Base-by-base conservation (phyloP, 2,113 vertebrate genomes). In the Regulus satrapa region DNA sequence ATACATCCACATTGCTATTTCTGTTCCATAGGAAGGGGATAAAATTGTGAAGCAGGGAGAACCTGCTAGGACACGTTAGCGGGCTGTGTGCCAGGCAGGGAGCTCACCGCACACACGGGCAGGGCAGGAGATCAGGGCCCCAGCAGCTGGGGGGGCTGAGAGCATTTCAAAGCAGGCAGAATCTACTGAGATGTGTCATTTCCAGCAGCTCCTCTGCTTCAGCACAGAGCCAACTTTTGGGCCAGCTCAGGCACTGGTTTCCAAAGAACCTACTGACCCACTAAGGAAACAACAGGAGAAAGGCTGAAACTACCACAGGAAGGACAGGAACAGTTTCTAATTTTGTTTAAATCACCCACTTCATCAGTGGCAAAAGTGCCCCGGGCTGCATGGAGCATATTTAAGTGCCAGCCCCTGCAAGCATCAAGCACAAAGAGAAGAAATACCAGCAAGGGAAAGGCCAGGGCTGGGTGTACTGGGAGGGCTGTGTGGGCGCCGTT, bases 401-500 rank as follows among this genome's bases (percentile, higher is more conserved):
- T 82, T 46, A 64, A 55, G 41, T 49, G 58, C 58, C 77, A 54
- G 81, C 29, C 76, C 69, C 56, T 1, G 0, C 46, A 66, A 59
- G 72, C n/a, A n/a, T 52, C 83, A 61, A 73, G 49, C 15, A 31
- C 14, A 46, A 26, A 74, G 25, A 82, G 14, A 62, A 26, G 34
- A 64, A 75, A 10, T 4, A 68, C 29, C 9, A 61, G 84, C n/a
- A 38, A 68, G 79, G 48, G 55, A 40, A 75, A 48, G 18, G 43
- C 38, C 64, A 1, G 1, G 46, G 87, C 43, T 74, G 24, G 1
- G 2, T 5, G 46, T 28, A 59, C 52, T n/a, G 43, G 25, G 51
- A 15, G 5, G 31, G 55, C 38, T 34, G 34, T 14, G 36, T 2
- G 1, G 58, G 41, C 0, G 0, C 1, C 0, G 5, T n/a, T n/a